Base-by-base conservation (phyloP, 2,113 vertebrate genomes). In the Laticauda laticaudata region DNA sequence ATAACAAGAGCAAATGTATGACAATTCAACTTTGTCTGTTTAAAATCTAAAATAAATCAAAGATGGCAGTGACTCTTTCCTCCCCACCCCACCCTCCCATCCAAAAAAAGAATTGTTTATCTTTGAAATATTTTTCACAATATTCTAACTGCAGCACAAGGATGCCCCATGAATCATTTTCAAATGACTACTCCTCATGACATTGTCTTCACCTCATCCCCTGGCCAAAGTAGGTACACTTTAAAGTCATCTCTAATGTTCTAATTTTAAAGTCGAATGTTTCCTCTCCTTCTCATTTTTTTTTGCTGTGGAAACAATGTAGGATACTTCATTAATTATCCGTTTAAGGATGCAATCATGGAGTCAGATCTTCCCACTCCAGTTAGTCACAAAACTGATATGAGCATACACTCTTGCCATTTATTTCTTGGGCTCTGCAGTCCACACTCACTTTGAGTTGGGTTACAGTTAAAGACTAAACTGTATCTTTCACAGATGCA, bases 1-100 rank as follows among this genome's bases (percentile, higher is more conserved):
- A 91, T 93, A 95, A 61, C 26, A 23, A 69, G 21, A 64, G 23
- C 81, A 86, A 87, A 61, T 92, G 53, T 29, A 53, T 88, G 21
- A 92, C 94, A 89, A 20, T 3, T 45, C 61, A 56, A 75, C 54
- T n/a, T 21, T 39, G 34, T 20, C 23, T 1, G 1, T 93, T 56
- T 54, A 51, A 90, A 94, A 94, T 39, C 53, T 48, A 81, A 7
- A 93, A 12, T 57, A 91, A 93, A 89, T 15, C 45, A 8, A 2
- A 21, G 15, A 81, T 9, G 48, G 1, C 20, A 57, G 86, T 21
- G 89, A 5, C 4, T 3, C 6, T 2, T 57, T 5, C 56, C 6
- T 5, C 56, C 6, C 21, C 55, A 54, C 55, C 20, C 55, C 55
- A 54, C 54, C 11, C 54, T 14, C 54, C 11, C 21, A 0, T 6